Percentiles rank a stretch among this genome's conserved stretches.
Evolutionary conservation across 2,888 invertebrate genomes (phyloP).

Genomic region (Neria commutata): DNA sequence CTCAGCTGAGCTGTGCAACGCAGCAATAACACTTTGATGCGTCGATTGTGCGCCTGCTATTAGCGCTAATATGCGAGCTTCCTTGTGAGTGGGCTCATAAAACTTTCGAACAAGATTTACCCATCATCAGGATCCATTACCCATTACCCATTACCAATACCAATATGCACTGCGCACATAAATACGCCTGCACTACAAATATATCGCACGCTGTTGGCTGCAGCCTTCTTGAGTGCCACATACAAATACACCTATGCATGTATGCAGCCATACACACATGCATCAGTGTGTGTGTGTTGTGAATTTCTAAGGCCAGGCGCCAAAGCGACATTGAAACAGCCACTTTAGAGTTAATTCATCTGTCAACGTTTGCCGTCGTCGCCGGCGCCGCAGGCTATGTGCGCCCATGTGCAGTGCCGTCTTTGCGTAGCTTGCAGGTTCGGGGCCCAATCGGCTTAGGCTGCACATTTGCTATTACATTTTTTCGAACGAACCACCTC

Average conservation of each 20-base stretch:
- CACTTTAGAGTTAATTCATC: not conserved
- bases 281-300: not conserved
- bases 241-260: too few relatives aligned
- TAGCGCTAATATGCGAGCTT: not conserved
- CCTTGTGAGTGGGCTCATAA: not conserved
- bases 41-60: not conserved
- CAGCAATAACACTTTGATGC: not conserved
- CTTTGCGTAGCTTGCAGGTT: too few relatives aligned
- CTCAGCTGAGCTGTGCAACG: too few relatives aligned
- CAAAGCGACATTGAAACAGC: not conserved
- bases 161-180: too few relatives aligned
- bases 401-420: too few relatives aligned
- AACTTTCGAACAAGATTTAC: not conserved
- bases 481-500: too few relatives aligned
- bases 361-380: not conserved
- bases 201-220: not conserved
- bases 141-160: not conserved
- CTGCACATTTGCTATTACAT: too few relatives aligned
- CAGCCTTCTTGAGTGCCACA: not conserved
- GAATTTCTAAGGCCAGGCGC: not conserved
- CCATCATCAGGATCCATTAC: not conserved
- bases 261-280: not conserved
- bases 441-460: too few relatives aligned
- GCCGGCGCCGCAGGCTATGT: not conserved
- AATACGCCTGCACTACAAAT: too few relatives aligned